Evolutionary conservation across 2,113 vertebrate species (phyloP).

Genomic region (Pavo muticus): DNA sequence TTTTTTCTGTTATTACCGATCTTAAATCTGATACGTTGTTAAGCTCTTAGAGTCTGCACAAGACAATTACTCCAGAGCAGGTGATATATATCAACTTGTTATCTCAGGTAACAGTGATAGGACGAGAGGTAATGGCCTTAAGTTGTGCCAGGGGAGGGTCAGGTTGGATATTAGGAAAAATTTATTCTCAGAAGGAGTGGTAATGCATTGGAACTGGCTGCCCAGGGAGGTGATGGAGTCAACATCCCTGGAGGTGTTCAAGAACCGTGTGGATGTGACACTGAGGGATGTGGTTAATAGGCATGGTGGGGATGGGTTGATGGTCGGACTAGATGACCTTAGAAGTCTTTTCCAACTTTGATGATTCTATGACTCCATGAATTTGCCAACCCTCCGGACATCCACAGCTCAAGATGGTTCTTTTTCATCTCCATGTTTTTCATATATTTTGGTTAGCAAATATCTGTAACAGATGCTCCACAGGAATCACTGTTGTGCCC

Average conservation of each 20-base stretch:
- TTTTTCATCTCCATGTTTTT: not conserved
- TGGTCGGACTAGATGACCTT: not conserved
- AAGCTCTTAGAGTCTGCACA: not conserved
- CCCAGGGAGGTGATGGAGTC: too few species aligned
- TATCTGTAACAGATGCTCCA: not conserved
- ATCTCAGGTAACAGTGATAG: not conserved
- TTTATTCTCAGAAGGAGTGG: not conserved
- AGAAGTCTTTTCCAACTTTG: not conserved
- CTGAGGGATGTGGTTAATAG: not conserved
- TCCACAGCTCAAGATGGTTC: not conserved
- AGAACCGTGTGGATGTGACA: not conserved
- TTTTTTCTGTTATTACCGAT: not conserved
- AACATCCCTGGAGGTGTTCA: too few species aligned
- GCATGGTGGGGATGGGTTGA: not conserved
- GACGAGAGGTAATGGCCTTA: not conserved
- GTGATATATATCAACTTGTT: not conserved
- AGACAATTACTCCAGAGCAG: not conserved
- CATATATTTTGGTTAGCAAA: not conserved
- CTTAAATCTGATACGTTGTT: not conserved
- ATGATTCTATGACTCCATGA: not conserved
- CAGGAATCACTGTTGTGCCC: rapidly evolving
- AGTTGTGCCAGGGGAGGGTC: not conserved
- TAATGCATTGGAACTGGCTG: not conserved
- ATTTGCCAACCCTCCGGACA: not conserved
- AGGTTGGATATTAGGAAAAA: not conserved